A percentile compares a stretch with the other conserved stretches of the same genome.
Evolutionary conservation across 2,888 invertebrate species (phyloP).

Genomic region (Drosophila formosana): DNA sequence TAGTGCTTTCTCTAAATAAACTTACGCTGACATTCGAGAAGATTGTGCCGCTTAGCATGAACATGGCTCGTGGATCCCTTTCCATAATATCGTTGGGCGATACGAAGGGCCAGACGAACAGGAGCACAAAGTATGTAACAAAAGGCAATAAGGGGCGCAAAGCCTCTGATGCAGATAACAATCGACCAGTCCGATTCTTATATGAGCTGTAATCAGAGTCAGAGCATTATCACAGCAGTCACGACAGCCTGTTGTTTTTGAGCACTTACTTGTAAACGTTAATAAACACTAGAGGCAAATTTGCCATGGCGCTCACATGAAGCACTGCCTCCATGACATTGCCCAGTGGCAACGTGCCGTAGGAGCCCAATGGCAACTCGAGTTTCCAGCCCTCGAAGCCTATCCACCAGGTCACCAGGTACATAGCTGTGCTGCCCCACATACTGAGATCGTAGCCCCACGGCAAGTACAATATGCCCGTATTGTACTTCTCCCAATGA

Average conservation of each 20-base stretch:
- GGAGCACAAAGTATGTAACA: conserved; percentile 89
- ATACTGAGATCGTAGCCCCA: conserved; percentile 99
- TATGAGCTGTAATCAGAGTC: conserved; percentile 89
- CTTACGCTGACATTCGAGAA: conserved; percentile 99
- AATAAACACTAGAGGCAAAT: conserved; percentile 95
- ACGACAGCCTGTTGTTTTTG: neutral
- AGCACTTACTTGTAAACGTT: conserved; percentile 93
- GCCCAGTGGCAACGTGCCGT: conserved; percentile 88
- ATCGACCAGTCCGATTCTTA: conserved; percentile 93
- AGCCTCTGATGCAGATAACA: conserved; percentile 92
- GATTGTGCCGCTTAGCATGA: conserved; percentile 95
- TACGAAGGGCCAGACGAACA: conserved; percentile 92
- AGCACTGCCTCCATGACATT: conserved; percentile 93
- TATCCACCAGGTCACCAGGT: conserved; percentile 87
- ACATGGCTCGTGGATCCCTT: conserved; percentile 93
- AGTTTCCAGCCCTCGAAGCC: conserved; percentile 95
- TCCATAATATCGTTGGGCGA: conserved; percentile 94
- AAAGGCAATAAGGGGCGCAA: conserved; percentile 94
- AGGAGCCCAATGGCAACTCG: conserved; percentile 88
- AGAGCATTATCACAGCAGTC: neutral
- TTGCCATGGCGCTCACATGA: conserved; percentile 94
- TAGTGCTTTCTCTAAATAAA: conserved; percentile 66
- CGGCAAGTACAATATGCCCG: conserved; percentile 96
- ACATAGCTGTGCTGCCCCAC: conserved; percentile 89
- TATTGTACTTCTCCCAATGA: conserved; percentile 99